These are phyloP conservation scores for Macrocentrus cingulum DNA, from an alignment of 1,140 invertebrate genomes.

Conservation along the genomic window DNA sequence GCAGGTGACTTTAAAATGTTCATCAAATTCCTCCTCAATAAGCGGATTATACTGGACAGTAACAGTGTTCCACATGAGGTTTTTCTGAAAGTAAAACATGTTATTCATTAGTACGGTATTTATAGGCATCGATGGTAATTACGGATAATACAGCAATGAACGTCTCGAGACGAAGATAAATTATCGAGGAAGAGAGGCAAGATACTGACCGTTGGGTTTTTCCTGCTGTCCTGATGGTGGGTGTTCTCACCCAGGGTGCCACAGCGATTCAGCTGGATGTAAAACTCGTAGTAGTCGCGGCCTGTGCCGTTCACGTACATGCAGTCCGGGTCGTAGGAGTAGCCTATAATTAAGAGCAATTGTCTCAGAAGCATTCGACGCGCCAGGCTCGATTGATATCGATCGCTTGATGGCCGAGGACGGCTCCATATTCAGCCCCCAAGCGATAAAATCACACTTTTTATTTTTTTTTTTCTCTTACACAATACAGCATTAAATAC, in stretches of 20 bases:
- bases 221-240: constrained; percentile 79
- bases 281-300: constrained; percentile 88
- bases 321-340: constrained; percentile 90
- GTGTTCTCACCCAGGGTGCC: constrained; percentile 88
- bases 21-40: constrained; percentile 92
- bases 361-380: constrained; percentile 27
- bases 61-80: constrained; percentile 95
- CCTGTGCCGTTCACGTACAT: constrained; percentile 94
- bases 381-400: constrained; percentile 19
- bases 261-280: constrained; percentile 88
- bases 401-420: too few relatives aligned
- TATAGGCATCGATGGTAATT: neutral
- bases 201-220: constrained; percentile 75
- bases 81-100: constrained; percentile 67
- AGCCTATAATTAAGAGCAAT: constrained; percentile 67
- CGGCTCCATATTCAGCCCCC: too few relatives aligned
- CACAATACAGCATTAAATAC: too few relatives aligned
- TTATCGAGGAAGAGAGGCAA: neutral
- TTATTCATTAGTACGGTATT: neutral
- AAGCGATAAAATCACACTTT: too few relatives aligned
- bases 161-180: neutral
- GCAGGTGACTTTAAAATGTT: constrained; percentile 95
- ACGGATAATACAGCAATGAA: too few relatives aligned
- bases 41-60: constrained; percentile 92
- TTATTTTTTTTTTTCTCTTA: too few relatives aligned